Evolutionary conservation across 2,797 vertebrate species (phyloP).

Genomic region (Schizothorax lantsangensis): DNA sequence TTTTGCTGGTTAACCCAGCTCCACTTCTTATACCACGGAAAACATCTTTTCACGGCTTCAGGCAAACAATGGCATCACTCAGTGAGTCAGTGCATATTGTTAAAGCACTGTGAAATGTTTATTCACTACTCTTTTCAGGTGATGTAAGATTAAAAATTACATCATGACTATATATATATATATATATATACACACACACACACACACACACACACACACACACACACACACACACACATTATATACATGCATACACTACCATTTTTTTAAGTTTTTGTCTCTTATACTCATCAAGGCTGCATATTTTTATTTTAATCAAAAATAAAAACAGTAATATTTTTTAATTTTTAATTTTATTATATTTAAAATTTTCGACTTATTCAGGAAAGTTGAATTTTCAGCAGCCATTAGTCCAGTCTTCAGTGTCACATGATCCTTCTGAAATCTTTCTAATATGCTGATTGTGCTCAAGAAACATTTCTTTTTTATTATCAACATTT

Average conservation of each 20-base stretch:
- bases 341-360: too few species aligned
- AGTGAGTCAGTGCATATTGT: neutral
- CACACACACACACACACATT: too few species aligned
- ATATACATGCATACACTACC: neutral
- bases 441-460: neutral
- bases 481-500: too few species aligned
- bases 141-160: neutral
- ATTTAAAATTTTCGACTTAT: too few species aligned
- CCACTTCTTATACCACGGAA: neutral
- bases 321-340: too few species aligned
- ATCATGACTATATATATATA: too few species aligned
- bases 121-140: neutral
- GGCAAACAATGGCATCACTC: neutral
- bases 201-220: too few species aligned
- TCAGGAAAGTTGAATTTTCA: too few species aligned
- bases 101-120: neutral
- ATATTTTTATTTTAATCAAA: neutral
- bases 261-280: neutral
- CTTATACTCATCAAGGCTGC: neutral
- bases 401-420: neutral
- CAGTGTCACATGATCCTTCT: neutral
- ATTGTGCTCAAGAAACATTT: neutral
- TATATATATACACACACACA: too few species aligned
- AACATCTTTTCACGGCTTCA: neutral
- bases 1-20: slow-evolving; percentile 48